Evolutionary conservation across 2,113 vertebrate genomes (phyloP), one percentile per base, ranked within the genome.

Genomic region (Macheiramphus alcinus): DNA sequence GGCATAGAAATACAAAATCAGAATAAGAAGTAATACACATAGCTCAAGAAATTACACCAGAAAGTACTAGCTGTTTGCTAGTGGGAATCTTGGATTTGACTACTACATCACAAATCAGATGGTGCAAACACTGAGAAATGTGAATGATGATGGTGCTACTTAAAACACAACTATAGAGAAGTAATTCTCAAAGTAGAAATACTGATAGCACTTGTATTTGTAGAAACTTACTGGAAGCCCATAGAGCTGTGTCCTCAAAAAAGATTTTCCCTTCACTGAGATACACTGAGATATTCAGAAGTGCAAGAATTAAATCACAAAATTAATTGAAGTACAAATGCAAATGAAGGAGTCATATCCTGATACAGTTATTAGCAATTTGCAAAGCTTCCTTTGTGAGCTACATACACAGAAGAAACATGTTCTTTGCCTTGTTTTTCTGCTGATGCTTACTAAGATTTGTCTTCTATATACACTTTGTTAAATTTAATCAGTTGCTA

Each of bases 261-360:
- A 74, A 19, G 20, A 38, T n/a, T 71, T 68, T 80, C 63, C 26
- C 58, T 79, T 58, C 55, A 45, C 34, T 32, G 16, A 86, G 55
- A 76, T 10, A 43, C 18, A 62, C 48, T 62, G 48, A 82, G 92
- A 92, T 70, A 86, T 47, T 88, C 92, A 83, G 56, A 88, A 88
- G 34, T n/a, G 58, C 27, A 90, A 36, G 86, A 86, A 97, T 96
- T 92, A 92, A 88, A 93, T 93, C 86, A 82, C 34, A 76, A 80
- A 94, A 90, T 92, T 90, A 93, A 96, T 48, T 93, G 78, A 91
- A 86, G 52, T 50, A 90, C 63, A 82, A 75, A 96, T 62, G 85
- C 71, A 96, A 94, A 96, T 80, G 73, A 80, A 92, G 53, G 76
- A 86, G 67, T 56, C 2, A 1, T 83, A 62, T 73, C 59, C 79